Evolutionary conservation across 2,113 vertebrate species (phyloP), one percentile per base, ranked within the genome.

Genomic region (Papio anubis): DNA sequence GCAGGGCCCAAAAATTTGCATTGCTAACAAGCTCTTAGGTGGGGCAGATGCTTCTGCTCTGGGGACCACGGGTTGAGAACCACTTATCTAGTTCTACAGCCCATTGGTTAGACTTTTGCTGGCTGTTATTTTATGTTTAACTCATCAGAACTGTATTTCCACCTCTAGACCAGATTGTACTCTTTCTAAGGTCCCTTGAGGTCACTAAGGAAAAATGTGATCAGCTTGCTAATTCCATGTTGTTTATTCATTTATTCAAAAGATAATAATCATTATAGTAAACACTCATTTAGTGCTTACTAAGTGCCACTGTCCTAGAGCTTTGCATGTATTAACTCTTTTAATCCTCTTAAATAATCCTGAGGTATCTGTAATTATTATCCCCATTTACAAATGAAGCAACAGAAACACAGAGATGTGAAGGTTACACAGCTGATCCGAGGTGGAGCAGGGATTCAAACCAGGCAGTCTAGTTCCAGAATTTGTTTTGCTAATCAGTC

Each of bases 201-300:
- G n/a, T 94, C 78, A 66, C 72, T 85, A 50, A 66, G 61, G 76
- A 38, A 76, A 97, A 82, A 91, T 91, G 86, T 90, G 80, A 92
- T 43, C 81, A 93, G 61, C 57, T 90, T 81, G 23, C 84, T 83
- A 50, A 78, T 76, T 66, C 75, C 16, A 9, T 50, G 38, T 75
- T 80, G 76, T 81, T 61, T 73, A 70, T 92, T 92, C 21, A n/a
- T 86, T 57, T 80, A 70, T 84, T 96, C 83, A 57, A 20, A 95
- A 92, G 92, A 87, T 76, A 48, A 59, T 55, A 32, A 80, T 97
- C 78, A 61, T 82, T 59, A 43, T 11, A 76, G 83, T 75, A 89
- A 83, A 93, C 43, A 61, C 32, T 90, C 52, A 40, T 0, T 2
- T 40, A 64, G 20, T 64, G 52, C 79, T 97, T 95, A 73, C 82